Percentiles rank a stretch among this genome's conserved stretches.
These are phyloP conservation scores for Eumacrocentrus americanus DNA, from an alignment of 2,888 invertebrate genomes.

Conservation along the genomic window DNA sequence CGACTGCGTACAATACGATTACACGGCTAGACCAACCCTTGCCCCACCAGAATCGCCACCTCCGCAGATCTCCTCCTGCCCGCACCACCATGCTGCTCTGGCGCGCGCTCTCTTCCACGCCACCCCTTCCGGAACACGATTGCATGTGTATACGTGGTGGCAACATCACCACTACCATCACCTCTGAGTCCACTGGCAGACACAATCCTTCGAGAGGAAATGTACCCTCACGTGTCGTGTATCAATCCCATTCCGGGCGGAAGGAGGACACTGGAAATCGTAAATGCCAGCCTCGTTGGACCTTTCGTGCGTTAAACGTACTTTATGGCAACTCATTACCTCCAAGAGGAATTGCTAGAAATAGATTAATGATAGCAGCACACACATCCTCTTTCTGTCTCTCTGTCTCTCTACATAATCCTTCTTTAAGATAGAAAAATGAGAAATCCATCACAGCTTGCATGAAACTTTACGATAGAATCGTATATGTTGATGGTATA, in stretches of 20 bases:
- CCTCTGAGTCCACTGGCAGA: slow-evolving; percentile 14
- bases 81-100: slow-evolving; percentile 22
- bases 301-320: no score
- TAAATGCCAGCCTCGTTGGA: no score
- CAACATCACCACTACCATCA: slow-evolving; percentile 18
- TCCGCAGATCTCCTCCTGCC: slow-evolving; percentile 20
- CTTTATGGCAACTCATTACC: no score
- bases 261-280: no score
- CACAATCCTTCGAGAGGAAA: slow-evolving; percentile 17
- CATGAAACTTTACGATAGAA: no score
- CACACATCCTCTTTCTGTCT: no score
- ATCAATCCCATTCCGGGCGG: slow-evolving; percentile 27
- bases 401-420: no score
- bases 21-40: slow-evolving; percentile 49
- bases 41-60: slow-evolving; percentile 34
- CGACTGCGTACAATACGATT: slow-evolving; percentile 58
- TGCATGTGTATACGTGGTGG: background rate
- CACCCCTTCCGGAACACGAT: background rate
- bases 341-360: no score
- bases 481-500: no score
- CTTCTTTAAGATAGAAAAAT: no score
- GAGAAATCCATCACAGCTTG: no score
- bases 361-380: no score
- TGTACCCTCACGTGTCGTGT: slow-evolving; percentile 23
- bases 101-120: slow-evolving; percentile 5